A percentile compares a stretch with the other conserved stretches of the same genome.
Evolutionary conservation across 2,888 invertebrate genomes (phyloP).

Genomic region (Drosophila aldrichi): DNA sequence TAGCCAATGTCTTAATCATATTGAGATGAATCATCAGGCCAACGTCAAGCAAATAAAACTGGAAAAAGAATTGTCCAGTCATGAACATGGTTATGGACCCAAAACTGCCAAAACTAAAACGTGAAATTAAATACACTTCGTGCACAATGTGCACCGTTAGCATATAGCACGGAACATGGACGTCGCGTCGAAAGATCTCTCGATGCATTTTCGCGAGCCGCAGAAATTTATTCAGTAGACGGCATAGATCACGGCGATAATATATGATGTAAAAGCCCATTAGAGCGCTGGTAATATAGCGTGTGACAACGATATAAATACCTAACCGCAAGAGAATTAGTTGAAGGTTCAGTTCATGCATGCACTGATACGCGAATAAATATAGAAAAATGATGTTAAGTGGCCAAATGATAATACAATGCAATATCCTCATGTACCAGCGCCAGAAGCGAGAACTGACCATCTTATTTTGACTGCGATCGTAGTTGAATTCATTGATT

Average conservation of each 20-base stretch:
- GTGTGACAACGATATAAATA: not conserved
- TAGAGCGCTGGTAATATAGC: not conserved
- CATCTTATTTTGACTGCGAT: not conserved
- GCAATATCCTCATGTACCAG: not conserved
- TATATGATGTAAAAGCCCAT: not conserved
- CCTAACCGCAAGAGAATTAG: not conserved
- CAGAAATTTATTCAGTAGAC: not conserved
- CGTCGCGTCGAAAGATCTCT: not conserved
- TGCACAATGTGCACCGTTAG: not conserved
- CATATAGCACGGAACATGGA: not conserved
- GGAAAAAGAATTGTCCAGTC: not conserved
- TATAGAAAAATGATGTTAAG: rapidly evolving
- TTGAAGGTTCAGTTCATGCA: not conserved
- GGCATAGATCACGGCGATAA: not conserved
- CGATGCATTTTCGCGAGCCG: constrained; percentile 4
- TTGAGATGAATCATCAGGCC: constrained; percentile 4
- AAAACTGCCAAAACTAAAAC: not conserved
- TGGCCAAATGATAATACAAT: constrained; percentile 1
- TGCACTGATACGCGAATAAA: not conserved
- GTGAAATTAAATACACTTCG: not conserved
- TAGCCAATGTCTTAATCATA: not conserved
- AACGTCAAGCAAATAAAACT: constrained; percentile 7
- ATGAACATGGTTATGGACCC: rapidly evolving
- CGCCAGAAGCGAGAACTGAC: constrained; percentile 6
- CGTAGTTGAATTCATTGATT: constrained; percentile 7